Evolutionary conservation across 1,140 invertebrate species (phyloP).

Genomic region (Tetraneura akinire): DNA sequence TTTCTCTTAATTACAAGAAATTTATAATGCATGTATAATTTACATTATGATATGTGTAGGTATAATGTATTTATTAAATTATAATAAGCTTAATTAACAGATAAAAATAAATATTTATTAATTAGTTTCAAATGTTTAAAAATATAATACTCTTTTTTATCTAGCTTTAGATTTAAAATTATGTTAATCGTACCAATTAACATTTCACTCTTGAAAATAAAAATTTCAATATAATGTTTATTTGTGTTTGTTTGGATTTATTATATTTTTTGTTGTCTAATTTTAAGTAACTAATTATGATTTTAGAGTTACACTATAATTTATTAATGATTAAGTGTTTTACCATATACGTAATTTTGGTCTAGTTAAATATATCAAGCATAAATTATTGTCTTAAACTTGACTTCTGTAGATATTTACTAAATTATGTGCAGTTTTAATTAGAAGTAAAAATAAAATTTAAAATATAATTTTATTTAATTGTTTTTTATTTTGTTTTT

Average conservation of each 20-base stretch:
- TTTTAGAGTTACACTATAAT: conserved; percentile 45
- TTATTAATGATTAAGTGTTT: conserved; percentile 9
- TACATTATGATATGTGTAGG: too few species aligned
- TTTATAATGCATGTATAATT: too few species aligned
- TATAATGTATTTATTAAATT: neutral
- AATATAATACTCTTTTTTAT: neutral
- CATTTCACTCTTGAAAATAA: neutral
- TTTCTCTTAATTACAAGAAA: too few species aligned
- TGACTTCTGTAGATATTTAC: neutral
- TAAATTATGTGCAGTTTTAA: neutral
- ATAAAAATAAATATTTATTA: neutral
- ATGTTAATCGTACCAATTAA: too few species aligned
- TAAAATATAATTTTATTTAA: neutral
- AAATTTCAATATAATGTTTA: neutral
- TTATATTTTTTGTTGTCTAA: conserved; percentile 40
- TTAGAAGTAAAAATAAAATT: neutral
- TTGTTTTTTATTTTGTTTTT: neutral
- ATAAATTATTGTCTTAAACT: neutral
- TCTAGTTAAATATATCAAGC: neutral
- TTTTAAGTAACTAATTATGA: conserved; percentile 49
- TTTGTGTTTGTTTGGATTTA: neutral
- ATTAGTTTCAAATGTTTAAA: neutral
- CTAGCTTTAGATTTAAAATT: neutral
- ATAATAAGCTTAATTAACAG: neutral
- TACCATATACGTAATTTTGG: neutral